Base-by-base conservation (phyloP, 2,888 invertebrate genomes). In the Lithophane socia region DNA sequence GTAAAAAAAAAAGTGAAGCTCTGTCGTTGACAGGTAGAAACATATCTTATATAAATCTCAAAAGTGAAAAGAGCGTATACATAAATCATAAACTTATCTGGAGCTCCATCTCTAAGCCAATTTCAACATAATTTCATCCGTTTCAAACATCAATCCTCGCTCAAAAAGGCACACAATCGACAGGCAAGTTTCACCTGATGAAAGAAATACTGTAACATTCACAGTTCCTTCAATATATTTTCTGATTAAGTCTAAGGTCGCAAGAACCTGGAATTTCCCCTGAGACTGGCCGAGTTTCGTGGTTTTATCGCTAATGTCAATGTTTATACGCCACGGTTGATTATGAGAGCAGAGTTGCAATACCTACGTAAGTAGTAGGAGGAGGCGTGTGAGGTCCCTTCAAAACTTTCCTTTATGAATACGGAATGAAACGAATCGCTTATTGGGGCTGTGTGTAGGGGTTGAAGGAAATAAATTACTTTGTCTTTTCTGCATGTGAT, bases 191-290 rank as follows among this genome's bases (percentile, higher is more conserved):
- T 86, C 75, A 88, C 85, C 86, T 88, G 89, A 88, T 88, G 86
- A 87, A 88, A 88, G 82, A 86, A 88, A 90, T 82, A 77, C 81
- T 72, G 64, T 82, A 63, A 80, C 78, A 60, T 84, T 75, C 65
- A 64, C 67, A 61, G 58, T 49, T 70, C 84, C 87, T 84, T 80
- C 88, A 86, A 87, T 90, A 84, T 81, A 81, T 91, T 90, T 92
- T 92, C 86, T 92, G 90, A 92, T 92, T 91, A 92, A 88, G 85
- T 90, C 85, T 82, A 89, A 89, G 90, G 89, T 88, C 86, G 84
- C 87, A 88, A 89, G 90, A 85, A 91, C 88, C 87, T 88, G 88
- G 88, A 93, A 94, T 93, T 94, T 94, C 93, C 93, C 93, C 69
- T 1, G 92, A 88, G 94, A 86, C 79, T 86, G 86, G 82, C 86